A percentile compares a stretch with the other conserved stretches of the same genome.
These are phyloP conservation scores for Nothobranchius furzeri DNA, from an alignment of 2,113 vertebrate species.

Conservation along the genomic window DNA sequence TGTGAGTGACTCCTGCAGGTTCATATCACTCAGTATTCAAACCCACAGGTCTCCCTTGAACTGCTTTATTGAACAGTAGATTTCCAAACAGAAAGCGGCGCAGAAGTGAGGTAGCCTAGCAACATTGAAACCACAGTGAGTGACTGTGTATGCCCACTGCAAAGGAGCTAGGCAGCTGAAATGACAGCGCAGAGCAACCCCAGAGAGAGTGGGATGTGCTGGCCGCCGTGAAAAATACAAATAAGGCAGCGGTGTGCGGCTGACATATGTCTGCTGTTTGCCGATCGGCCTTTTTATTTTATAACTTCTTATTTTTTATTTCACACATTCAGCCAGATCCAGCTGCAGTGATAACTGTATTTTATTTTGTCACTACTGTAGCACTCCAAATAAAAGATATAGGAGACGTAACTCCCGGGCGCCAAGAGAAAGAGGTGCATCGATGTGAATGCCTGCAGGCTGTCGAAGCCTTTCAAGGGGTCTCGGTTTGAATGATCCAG, in stretches of 20 bases:
- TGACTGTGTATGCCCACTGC: slow-evolving; percentile 64
- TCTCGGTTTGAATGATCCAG: slow-evolving; percentile 39
- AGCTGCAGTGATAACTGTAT: slow-evolving; percentile 8
- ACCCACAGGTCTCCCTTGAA: slow-evolving; percentile 75
- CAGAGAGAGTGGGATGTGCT: slow-evolving; percentile 67
- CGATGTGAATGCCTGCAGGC: slow-evolving; percentile 52
- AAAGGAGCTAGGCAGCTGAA: slow-evolving; percentile 58
- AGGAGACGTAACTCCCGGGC: slow-evolving; percentile 18
- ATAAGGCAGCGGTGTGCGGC: slow-evolving; percentile 28
- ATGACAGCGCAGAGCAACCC: slow-evolving; percentile 63
- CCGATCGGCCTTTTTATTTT: slow-evolving; percentile 8
- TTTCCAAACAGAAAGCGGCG: slow-evolving; percentile 67
- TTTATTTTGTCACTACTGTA: slow-evolving; percentile 19
- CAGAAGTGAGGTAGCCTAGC: slow-evolving; percentile 78
- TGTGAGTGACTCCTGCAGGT: slow-evolving; percentile 63
- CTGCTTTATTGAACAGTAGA: slow-evolving; percentile 76
- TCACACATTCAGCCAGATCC: slow-evolving; percentile 16
- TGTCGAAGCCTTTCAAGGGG: slow-evolving; percentile 30
- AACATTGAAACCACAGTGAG: slow-evolving; percentile 73
- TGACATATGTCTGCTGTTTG: slow-evolving; percentile 28
- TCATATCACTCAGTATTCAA: slow-evolving; percentile 73
- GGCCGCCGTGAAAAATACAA: slow-evolving; percentile 65
- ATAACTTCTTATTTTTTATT: slow-evolving; percentile 4
- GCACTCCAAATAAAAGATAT: slow-evolving; percentile 34
- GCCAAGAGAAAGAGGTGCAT: slow-evolving; percentile 22